Conservation (phyloP, 2,888 invertebrate genomes). For the Augiades crinisus region DNA sequence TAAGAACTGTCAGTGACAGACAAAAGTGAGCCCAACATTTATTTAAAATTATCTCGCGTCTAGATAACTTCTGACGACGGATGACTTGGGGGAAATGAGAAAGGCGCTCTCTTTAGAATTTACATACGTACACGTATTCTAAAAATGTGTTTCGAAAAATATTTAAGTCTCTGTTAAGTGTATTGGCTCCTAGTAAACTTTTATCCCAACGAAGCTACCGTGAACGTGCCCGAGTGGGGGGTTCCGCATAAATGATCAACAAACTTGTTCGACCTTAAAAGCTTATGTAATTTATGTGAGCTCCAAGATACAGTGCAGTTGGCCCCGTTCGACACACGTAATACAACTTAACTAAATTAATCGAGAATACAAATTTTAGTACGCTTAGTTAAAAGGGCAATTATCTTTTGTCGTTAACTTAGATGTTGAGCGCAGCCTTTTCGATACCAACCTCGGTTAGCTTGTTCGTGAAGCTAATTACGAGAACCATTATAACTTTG, state of each 20-base stretch:
- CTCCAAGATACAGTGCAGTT: slow-evolving; percentile 35
- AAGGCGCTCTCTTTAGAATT: neutral
- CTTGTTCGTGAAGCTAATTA: slow-evolving; percentile 15
- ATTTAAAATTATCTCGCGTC: slow-evolving; percentile 10
- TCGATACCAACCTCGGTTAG: slow-evolving; percentile 4
- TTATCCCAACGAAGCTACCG: slow-evolving; percentile 38
- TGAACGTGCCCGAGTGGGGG: slow-evolving; percentile 52
- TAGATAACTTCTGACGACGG: slow-evolving; percentile 11
- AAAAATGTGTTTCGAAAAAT: slow-evolving; percentile 15
- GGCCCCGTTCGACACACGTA: slow-evolving; percentile 45
- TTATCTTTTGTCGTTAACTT: slow-evolving; percentile 5
- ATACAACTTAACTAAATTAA: slow-evolving; percentile 40
- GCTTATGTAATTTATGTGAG: slow-evolving; percentile 52
- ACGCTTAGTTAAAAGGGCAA: neutral
- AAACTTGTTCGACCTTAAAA: slow-evolving; percentile 51
- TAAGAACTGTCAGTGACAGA: slow-evolving; percentile 16
- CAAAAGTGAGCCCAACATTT: slow-evolving; percentile 4
- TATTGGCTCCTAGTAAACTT: slow-evolving; percentile 26
- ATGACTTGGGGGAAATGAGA: neutral
- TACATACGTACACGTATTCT: slow-evolving; percentile 17
- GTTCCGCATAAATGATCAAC: slow-evolving; percentile 50
- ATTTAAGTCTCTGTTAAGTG: neutral
- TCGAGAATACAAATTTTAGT: slow-evolving; percentile 29
- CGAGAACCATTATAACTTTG: slow-evolving; percentile 10
- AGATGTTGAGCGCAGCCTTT: slow-evolving; percentile 23